Base-by-base conservation (phyloP, 1,140 invertebrate genomes). In the Drosophila navojoa region DNA sequence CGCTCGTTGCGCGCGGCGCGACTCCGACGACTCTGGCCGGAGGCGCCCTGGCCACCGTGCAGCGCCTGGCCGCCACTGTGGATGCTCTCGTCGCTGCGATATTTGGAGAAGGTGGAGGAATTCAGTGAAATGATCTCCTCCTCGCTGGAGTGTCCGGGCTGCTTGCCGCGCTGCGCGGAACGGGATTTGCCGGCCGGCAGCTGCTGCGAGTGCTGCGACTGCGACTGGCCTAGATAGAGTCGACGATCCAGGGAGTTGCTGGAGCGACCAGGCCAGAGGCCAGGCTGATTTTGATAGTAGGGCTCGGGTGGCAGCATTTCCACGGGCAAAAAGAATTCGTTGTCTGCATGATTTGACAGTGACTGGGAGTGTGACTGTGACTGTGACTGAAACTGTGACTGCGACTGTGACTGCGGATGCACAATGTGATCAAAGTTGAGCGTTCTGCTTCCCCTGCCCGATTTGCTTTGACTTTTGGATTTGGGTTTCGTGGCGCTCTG, bases 1-100 rank as follows among this genome's bases (percentile, higher is more conserved):
- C 96, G 93, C 90, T 97, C 96, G 52, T 96, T 97, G 75, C 96
- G 93, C 0, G 96, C 96, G 16, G 94, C 94, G 58, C 96, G 93
- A 25, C 94, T 94, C 61, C 92, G 92, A 15, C 93, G 92, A 64
- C 90, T 94, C 27, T 77, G 78, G 0, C 59, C 67, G 0, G 72
- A 29, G 1, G 38, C 52, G 11, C 92, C 19, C 19, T 22, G 92
- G 9, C 9, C 3, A 54, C 89, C 92, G 71, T 93, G 93, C 49
- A 92, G 92, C 40, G 93, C 89, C 4, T 93, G 94, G 27, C 93
- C 94, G 45, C 93, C 94, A 75, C 93, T 93, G 81, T 93, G 94
- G 50, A 94, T 92, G 61, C 94, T 95, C 76, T 95, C 95, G 60
- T 95, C 95, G 87, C 94, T 95, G 77, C 94, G 93, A 79, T 95